A percentile compares a stretch with the other conserved stretches of the same genome.
phyloP scores from a whole-genome alignment of 1,140 invertebrate species.

The Drosophila mayri region DNA sequence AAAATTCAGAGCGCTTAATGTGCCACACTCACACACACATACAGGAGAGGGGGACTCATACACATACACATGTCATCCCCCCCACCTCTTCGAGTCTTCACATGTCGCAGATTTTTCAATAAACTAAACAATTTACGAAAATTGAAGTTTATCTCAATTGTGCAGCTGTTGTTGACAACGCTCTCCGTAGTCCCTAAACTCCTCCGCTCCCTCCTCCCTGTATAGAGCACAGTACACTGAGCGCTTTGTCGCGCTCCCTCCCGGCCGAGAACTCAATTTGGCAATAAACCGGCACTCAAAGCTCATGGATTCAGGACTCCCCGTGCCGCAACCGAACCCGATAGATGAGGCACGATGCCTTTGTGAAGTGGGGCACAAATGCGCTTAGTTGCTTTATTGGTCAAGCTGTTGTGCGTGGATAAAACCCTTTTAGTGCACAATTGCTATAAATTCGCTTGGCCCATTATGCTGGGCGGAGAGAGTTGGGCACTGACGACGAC shows the following conservation, averaged over 20 bases:
- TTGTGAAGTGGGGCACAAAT: conserved; percentile 72
- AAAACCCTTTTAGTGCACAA: conserved; percentile 84
- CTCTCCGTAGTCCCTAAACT: conserved; percentile 18
- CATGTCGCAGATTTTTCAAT: conserved; percentile 83
- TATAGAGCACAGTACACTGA: conserved; percentile 45
- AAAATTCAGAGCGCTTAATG: conserved; percentile 80
- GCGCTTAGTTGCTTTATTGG: conserved; percentile 83
- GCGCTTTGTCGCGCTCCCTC: conserved; percentile 52
- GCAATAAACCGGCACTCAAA: conserved; percentile 73
- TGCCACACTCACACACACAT: conserved; percentile 18
- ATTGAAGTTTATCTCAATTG: conserved; percentile 84
- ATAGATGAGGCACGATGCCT: conserved; percentile 44
- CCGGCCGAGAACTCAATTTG: conserved; percentile 78
- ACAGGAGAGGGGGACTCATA: background rate
- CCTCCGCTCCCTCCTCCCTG: background rate
- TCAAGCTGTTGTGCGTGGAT: conserved; percentile 83
- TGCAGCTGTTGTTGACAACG: conserved; percentile 83
- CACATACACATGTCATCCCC: background rate
- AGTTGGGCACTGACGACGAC: background rate
- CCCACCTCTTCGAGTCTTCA: conserved; percentile 56
- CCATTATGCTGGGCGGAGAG: conserved; percentile 49
- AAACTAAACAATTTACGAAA: conserved; percentile 84
- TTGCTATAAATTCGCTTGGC: conserved; percentile 81
- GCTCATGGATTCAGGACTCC: conserved; percentile 51
- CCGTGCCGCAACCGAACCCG: background rate